These are phyloP conservation scores for Drosophila lutescens DNA, from an alignment of 2,888 invertebrate species.

Conservation along the genomic window DNA sequence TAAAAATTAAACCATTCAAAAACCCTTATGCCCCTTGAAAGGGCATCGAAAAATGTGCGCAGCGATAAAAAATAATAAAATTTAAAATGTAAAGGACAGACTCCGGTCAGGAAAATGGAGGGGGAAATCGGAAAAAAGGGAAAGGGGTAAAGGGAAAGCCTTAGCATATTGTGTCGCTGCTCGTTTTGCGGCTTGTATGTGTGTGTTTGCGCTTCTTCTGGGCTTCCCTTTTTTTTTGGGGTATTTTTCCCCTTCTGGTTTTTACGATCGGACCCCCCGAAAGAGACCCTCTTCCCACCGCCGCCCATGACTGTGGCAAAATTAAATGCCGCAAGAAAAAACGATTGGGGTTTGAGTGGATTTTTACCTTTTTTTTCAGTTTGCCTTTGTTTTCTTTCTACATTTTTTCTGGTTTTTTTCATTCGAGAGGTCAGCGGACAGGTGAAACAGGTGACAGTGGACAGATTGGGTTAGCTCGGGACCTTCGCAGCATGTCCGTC, in stretches of 20 bases:
- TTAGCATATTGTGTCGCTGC: conserved; percentile 72
- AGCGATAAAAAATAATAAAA: conserved; percentile 72
- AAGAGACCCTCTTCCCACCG: background rate
- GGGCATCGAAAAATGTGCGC: conserved; percentile 49
- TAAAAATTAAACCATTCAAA: background rate
- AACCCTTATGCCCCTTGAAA: background rate
- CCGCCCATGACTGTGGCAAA: conserved; percentile 34
- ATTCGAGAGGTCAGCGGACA: conserved; percentile 34
- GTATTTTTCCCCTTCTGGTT: conserved; percentile 34
- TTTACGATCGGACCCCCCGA: conserved; percentile 34
- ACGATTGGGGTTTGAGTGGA: conserved; percentile 39
- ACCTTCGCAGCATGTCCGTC: conserved; percentile 16
- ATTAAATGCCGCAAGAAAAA: conserved; percentile 51
- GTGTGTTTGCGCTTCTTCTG: conserved; percentile 20
- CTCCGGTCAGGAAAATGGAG: conserved; percentile 24
- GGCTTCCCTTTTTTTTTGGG: conserved; percentile 5
- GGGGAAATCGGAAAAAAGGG: background rate
- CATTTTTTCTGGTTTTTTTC: background rate
- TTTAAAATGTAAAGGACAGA: conserved; percentile 67
- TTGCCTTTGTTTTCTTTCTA: conserved; percentile 10
- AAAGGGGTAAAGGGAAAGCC: conserved; percentile 1
- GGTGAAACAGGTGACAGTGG: conserved; percentile 44
- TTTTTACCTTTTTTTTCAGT: conserved; percentile 35
- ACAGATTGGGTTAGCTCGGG: conserved; percentile 39
- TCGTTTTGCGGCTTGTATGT: conserved; percentile 70